These are phyloP conservation scores for Crotalus adamanteus DNA, from an alignment of 2,797 vertebrate genomes.

Conservation along the genomic window DNA sequence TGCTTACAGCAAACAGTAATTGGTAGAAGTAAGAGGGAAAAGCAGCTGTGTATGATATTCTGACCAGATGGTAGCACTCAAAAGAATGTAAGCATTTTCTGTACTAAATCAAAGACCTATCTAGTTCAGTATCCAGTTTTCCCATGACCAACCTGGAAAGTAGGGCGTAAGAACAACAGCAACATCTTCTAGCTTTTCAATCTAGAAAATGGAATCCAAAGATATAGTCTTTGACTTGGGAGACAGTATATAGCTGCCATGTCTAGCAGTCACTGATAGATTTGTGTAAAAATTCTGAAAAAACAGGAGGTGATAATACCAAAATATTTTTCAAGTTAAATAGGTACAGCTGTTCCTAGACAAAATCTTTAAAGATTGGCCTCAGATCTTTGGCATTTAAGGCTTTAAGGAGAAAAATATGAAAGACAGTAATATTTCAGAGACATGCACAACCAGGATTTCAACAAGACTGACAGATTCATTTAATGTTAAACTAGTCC, in stretches of 20 bases:
- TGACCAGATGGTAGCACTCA: not conserved
- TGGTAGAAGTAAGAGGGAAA: not conserved
- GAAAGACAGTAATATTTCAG: not conserved
- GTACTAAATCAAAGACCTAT: not conserved
- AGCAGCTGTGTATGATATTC: accelerated
- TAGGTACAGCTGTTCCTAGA: constrained; percentile 9
- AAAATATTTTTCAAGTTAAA: constrained; percentile 40
- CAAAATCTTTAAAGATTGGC: constrained; percentile 2
- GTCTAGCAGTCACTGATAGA: not conserved
- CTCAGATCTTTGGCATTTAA: constrained; percentile 35
- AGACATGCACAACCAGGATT: constrained; percentile 47
- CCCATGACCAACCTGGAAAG: not conserved
- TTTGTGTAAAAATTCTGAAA: not conserved
- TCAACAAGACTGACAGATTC: constrained; percentile 48
- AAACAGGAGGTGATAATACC: constrained; percentile 8
- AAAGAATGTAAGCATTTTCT: not conserved
- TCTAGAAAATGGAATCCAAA: not conserved
- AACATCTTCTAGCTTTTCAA: not conserved
- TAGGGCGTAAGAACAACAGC: not conserved
- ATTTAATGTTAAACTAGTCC: constrained; percentile 42
- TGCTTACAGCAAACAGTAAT: not conserved
- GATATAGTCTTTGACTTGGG: not conserved
- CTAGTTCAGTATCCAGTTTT: not conserved
- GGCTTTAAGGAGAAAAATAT: constrained; percentile 29
- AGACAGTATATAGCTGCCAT: not conserved